A percentile compares a stretch with the other conserved stretches of the same genome.
These are phyloP conservation scores for Siniperca chuatsi DNA, from an alignment of 2,113 vertebrate species.

Conservation along the genomic window DNA sequence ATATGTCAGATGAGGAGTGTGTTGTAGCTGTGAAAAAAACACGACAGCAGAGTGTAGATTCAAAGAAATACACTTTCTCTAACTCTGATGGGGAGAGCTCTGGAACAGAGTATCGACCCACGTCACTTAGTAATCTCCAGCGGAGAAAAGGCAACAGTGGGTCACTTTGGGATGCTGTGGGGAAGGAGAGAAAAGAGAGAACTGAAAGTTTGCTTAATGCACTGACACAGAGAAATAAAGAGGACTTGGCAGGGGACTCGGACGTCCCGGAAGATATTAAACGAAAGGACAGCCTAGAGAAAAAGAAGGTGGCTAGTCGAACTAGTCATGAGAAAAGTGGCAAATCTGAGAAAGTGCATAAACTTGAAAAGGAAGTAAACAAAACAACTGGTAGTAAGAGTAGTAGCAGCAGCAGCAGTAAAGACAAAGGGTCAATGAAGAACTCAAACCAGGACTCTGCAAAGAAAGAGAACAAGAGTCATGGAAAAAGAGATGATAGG, in stretches of 20 bases:
- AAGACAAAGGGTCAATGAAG: constrained; percentile 60
- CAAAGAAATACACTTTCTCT: constrained; percentile 85
- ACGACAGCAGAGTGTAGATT: constrained; percentile 52
- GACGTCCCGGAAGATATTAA: constrained; percentile 52
- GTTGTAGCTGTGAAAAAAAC: constrained; percentile 84
- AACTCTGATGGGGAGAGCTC: constrained; percentile 90
- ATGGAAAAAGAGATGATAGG: constrained; percentile 72
- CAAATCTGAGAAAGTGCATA: constrained; percentile 67
- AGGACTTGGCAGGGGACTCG: constrained; percentile 45
- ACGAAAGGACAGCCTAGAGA: constrained; percentile 30
- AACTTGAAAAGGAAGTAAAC: constrained; percentile 66
- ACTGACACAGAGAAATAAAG: constrained; percentile 71
- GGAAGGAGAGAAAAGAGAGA: constrained; percentile 55
- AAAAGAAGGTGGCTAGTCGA: constrained; percentile 69
- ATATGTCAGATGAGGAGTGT: constrained; percentile 79
- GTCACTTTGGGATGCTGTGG: constrained; percentile 12
- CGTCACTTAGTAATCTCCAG: constrained; percentile 72
- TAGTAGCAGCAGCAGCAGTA: constrained; percentile 47
- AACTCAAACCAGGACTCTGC: constrained; percentile 80
- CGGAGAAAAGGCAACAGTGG: constrained; percentile 63
- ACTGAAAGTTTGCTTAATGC: constrained; percentile 67
- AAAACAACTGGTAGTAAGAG: constrained; percentile 66
- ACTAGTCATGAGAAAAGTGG: constrained; percentile 62
- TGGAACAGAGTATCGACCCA: constrained; percentile 78
- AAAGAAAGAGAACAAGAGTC: constrained; percentile 81